Base-by-base conservation (phyloP, 2,888 invertebrate species). In the Lepidonotus clava region DNA sequence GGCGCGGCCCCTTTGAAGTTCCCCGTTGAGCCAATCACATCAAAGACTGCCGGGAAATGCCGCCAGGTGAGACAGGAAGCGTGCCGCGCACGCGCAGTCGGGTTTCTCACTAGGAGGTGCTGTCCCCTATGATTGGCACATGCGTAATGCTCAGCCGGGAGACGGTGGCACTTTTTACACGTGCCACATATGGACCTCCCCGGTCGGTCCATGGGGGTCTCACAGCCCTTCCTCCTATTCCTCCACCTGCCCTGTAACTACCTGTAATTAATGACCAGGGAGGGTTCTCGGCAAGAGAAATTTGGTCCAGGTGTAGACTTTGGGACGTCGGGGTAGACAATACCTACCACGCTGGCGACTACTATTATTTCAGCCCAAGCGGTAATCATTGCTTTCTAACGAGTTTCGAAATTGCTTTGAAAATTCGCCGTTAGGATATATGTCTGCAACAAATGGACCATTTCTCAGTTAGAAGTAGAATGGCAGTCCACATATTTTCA, bases 61-160 rank as follows among this genome's bases (percentile, higher is more conserved):
- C 24, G 24, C 24, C 61, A 61, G 61, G 61, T 61, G 61, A 61
- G 61, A 28, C 61, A 61, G 61, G 61, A 61, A 61, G 61, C 61
- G 61, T 61, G 61, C 61, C 61, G 61, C 61, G 61, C 61, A 61
- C 61, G 61, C 61, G 61, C 61, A 61, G 28, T n/a, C 21, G 4
- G n/a, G 28, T 28, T 32, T 32, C 61, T 32, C 28, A 24, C 61
- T 28, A 61, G 61, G 61, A 28, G 28, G 61, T 32, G 61, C 61
- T 18, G 61, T 32, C 24, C n/a, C 61, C 24, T 61, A 32, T 61
- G 61, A 61, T 61, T 28, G 61, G 24, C 61, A 32, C 61, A 61
- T 61, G 61, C 24, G 61, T 61, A 61, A 61, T 32, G 61, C 61
- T 28, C 61, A 32, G 61, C 61, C 32, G 61, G 4, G 6, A n/a